A percentile compares a stretch with the other conserved stretches of the same genome.
Conservation (phyloP, 2,888 invertebrate genomes). For the Acrobasis repandana region DNA sequence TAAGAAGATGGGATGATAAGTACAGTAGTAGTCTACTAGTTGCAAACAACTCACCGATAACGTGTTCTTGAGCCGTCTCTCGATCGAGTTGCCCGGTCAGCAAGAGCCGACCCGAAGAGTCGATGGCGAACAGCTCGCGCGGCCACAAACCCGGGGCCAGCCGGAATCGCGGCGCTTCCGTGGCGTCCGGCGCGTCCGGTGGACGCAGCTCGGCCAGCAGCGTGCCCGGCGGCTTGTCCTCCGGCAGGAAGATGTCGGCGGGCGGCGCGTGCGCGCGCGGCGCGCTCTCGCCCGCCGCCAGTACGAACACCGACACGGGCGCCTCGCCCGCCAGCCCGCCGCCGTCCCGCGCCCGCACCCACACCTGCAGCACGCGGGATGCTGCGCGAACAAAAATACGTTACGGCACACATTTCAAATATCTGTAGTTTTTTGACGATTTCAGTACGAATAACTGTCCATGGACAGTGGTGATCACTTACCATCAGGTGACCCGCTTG, state of each 20-base stretch:
- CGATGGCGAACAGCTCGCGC: slow-evolving; percentile 87
- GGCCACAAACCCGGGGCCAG: slow-evolving; percentile 71
- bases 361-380: slow-evolving; percentile 92
- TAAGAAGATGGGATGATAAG: no score
- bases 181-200: slow-evolving; percentile 36
- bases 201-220: slow-evolving; percentile 57
- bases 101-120: slow-evolving; percentile 88
- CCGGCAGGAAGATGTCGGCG: slow-evolving; percentile 90
- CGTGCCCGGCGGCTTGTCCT: slow-evolving; percentile 84
- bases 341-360: slow-evolving; percentile 93
- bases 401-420: neutral
- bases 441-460: no score
- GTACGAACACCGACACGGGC: slow-evolving; percentile 90
- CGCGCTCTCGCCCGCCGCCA: slow-evolving; percentile 86
- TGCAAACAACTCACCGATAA: slow-evolving; percentile 82
- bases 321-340: slow-evolving; percentile 92
- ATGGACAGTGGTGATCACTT: no score
- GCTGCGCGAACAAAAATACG: slow-evolving; percentile 62
- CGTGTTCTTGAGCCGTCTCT: slow-evolving; percentile 86
- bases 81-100: slow-evolving; percentile 89
- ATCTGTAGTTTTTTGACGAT: no score
- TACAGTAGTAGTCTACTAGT: no score
- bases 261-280: slow-evolving; percentile 89
- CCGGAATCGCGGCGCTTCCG: slow-evolving; percentile 36
- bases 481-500: no score